phyloP scores from a whole-genome alignment of 2,888 invertebrate genomes.

The Acheta domesticus region DNA sequence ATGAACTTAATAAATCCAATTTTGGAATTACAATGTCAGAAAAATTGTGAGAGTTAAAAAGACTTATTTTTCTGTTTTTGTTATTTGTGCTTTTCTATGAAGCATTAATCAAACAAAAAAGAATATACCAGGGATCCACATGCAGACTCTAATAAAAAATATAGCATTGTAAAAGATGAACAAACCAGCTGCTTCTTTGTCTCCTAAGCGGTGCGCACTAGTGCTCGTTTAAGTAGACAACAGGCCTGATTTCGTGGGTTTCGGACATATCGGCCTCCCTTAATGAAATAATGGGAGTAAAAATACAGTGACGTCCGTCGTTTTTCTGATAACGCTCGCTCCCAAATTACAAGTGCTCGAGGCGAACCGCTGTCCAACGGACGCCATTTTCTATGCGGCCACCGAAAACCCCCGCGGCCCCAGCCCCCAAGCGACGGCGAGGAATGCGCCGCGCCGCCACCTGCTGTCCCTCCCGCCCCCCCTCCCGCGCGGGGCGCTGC shows the following conservation, averaged over 20 bases:
- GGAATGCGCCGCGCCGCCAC: neutral
- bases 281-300: neutral
- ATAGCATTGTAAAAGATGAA: too few relatives aligned
- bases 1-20: too few relatives aligned
- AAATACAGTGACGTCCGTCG: neutral
- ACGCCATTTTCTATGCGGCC: neutral
- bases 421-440: neutral
- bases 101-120: too few relatives aligned
- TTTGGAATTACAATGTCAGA: too few relatives aligned
- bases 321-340: neutral
- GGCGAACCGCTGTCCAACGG: neutral
- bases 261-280: neutral
- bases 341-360: neutral
- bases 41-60: too few relatives aligned
- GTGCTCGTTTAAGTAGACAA: too few relatives aligned
- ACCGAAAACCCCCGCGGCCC: neutral
- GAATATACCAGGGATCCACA: too few relatives aligned
- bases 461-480: neutral
- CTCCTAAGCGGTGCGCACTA: too few relatives aligned
- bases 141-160: too few relatives aligned
- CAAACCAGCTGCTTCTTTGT: too few relatives aligned
- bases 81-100: too few relatives aligned
- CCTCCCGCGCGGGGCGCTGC: neutral
- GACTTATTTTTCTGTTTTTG: too few relatives aligned
- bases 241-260: neutral